Evolutionary conservation across 2,888 invertebrate genomes (phyloP).

Genomic region (Perdita meconis): DNA sequence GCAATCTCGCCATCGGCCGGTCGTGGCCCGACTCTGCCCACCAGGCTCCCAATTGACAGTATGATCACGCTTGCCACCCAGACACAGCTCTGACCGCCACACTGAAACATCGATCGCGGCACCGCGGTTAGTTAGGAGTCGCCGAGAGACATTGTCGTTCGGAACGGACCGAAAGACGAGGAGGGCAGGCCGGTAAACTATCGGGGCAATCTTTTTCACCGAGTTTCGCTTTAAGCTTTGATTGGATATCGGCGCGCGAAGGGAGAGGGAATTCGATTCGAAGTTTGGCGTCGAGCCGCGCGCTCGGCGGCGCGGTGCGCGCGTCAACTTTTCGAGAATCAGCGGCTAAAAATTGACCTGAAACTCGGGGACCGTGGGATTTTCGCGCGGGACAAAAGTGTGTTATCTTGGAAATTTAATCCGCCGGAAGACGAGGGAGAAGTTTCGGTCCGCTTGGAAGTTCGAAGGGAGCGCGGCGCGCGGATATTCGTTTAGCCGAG

Average conservation of each 20-base stretch:
- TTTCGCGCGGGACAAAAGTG: neutral
- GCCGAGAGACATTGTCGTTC: neutral
- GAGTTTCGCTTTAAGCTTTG: neutral
- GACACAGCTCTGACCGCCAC: constrained; percentile 76
- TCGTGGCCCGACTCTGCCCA: constrained; percentile 77
- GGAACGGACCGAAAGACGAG: neutral
- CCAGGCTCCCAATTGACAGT: constrained; percentile 78
- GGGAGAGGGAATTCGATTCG: no score
- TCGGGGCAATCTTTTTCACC: neutral
- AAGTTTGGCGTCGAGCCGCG: no score
- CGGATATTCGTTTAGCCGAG: neutral
- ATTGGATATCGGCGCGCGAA: neutral
- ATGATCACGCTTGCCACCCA: constrained; percentile 78
- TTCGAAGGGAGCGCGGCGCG: neutral
- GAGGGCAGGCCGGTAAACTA: neutral
- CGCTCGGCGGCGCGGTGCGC: no score
- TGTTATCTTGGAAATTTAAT: neutral
- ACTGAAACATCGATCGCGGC: constrained; percentile 64
- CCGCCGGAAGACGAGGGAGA: neutral
- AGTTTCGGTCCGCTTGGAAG: neutral
- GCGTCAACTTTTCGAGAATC: no score
- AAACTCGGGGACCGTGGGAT: neutral
- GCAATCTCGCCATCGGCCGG: constrained; percentile 81
- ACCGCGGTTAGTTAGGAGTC: constrained; percentile 12
- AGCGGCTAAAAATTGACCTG: neutral